Conservation (phyloP, 2,888 invertebrate genomes). For the Drosophila robusta region DNA sequence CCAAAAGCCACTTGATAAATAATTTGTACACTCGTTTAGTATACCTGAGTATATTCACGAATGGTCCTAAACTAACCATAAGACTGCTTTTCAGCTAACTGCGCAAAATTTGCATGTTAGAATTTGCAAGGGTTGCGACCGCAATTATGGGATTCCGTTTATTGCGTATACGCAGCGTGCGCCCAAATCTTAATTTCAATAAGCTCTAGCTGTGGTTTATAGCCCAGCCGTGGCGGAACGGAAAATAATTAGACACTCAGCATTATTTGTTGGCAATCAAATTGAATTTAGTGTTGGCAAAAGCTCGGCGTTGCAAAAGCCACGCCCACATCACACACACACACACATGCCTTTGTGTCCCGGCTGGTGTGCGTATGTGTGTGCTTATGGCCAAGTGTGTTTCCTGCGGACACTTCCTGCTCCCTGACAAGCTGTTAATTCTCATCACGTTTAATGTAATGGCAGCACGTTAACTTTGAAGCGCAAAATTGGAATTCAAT, state of each 20-base stretch:
- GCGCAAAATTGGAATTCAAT: slow-evolving; percentile 79
- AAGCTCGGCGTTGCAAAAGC: slow-evolving; percentile 52
- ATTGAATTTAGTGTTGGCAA: slow-evolving; percentile 74
- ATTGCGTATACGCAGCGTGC: slow-evolving; percentile 62
- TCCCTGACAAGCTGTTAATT: slow-evolving; percentile 72
- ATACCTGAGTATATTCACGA: slow-evolving; percentile 11
- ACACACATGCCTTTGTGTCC: slow-evolving; percentile 35
- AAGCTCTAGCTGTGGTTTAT: slow-evolving; percentile 43
- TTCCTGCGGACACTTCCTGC: slow-evolving; percentile 32
- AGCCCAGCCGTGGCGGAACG: slow-evolving; percentile 18
- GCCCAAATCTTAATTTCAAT: slow-evolving; percentile 47
- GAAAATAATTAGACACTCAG: slow-evolving; percentile 79
- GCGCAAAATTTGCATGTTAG: slow-evolving; percentile 37
- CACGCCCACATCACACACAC: slow-evolving; percentile 52
- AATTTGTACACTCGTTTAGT: slow-evolving; percentile 14
- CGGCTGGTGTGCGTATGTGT: slow-evolving; percentile 3
- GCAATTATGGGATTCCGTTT: slow-evolving; percentile 8
- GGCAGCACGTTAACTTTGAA: slow-evolving; percentile 78
- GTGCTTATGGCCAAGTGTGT: slow-evolving; percentile 23
- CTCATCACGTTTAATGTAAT: slow-evolving; percentile 80
- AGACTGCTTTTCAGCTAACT: slow-evolving; percentile 41
- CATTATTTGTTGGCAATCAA: slow-evolving; percentile 79
- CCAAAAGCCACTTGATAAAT: neutral
- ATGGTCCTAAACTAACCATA: slow-evolving; percentile 16
- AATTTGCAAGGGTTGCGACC: neutral